phyloP scores from a whole-genome alignment of 1,140 invertebrate species.

The Drosophila nigrodunni region DNA sequence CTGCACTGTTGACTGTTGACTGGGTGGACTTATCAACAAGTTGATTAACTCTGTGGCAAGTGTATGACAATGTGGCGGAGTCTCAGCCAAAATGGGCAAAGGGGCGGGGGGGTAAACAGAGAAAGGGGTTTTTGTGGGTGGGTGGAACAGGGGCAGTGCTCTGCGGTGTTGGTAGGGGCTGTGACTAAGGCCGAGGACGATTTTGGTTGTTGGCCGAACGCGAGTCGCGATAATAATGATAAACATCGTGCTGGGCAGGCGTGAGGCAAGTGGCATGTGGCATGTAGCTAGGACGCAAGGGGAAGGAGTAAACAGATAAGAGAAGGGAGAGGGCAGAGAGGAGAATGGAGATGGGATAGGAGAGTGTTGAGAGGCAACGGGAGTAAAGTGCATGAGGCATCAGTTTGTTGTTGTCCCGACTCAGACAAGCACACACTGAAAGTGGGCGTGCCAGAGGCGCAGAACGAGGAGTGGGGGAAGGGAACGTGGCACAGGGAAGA shows the following conservation, averaged over 20 bases:
- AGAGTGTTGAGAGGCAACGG: too few species aligned
- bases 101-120: background rate
- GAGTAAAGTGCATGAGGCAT: constrained; percentile 10
- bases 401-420: constrained; percentile 49
- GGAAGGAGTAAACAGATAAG: too few species aligned
- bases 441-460: background rate
- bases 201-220: constrained; percentile 50
- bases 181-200: constrained; percentile 18
- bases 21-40: constrained; percentile 2
- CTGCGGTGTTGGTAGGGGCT: background rate
- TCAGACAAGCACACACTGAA: constrained; percentile 19
- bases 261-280: constrained; percentile 17
- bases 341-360: too few species aligned
- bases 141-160: too few species aligned
- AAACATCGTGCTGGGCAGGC: constrained; percentile 52
- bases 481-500: background rate
- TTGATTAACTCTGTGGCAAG: constrained; percentile 24
- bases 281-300: background rate
- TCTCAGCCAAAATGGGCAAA: background rate
- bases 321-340: too few species aligned
- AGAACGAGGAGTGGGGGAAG: background rate
- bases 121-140: background rate
- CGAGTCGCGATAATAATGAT: constrained; percentile 72
- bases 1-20: too few species aligned
- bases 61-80: constrained; percentile 1